phyloP scores from a whole-genome alignment of 2,888 invertebrate species.

The Lysandra coridon region DNA sequence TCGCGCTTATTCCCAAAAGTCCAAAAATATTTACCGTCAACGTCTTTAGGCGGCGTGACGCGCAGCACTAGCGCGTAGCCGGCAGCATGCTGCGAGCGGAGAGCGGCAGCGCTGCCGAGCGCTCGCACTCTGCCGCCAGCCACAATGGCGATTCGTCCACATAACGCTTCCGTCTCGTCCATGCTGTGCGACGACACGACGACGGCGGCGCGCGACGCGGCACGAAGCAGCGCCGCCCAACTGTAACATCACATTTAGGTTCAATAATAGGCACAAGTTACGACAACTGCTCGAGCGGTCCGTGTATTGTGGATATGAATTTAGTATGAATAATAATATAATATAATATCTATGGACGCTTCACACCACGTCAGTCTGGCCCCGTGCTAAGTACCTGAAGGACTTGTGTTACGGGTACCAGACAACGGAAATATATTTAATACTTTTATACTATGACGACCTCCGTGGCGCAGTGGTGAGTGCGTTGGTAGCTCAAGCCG shows the following conservation, averaged over 20 bases:
- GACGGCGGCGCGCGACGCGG: slow-evolving; percentile 76
- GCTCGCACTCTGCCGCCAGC: slow-evolving; percentile 86
- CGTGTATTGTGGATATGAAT: too few relatives aligned
- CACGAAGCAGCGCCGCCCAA: slow-evolving; percentile 81
- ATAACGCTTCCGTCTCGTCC: slow-evolving; percentile 93
- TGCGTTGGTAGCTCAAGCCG: too few relatives aligned
- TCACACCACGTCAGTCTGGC: too few relatives aligned
- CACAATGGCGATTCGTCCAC: slow-evolving; percentile 89
- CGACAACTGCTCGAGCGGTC: too few relatives aligned
- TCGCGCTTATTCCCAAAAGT: neutral
- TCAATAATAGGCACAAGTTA: too few relatives aligned
- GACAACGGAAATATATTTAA: too few relatives aligned
- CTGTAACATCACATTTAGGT: neutral
- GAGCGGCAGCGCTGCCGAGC: slow-evolving; percentile 85
- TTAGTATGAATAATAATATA: too few relatives aligned
- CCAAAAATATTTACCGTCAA: slow-evolving; percentile 32
- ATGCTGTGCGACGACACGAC: slow-evolving; percentile 88
- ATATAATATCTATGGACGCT: too few relatives aligned
- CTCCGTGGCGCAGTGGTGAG: too few relatives aligned
- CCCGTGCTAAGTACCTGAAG: too few relatives aligned
- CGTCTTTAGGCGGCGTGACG: neutral
- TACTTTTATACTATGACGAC: too few relatives aligned
- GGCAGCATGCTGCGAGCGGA: slow-evolving; percentile 85
- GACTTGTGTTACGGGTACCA: too few relatives aligned
- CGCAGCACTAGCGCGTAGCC: slow-evolving; percentile 72